phyloP scores from a whole-genome alignment of 2,113 vertebrate genomes.

The Nothobranchius furzeri region DNA sequence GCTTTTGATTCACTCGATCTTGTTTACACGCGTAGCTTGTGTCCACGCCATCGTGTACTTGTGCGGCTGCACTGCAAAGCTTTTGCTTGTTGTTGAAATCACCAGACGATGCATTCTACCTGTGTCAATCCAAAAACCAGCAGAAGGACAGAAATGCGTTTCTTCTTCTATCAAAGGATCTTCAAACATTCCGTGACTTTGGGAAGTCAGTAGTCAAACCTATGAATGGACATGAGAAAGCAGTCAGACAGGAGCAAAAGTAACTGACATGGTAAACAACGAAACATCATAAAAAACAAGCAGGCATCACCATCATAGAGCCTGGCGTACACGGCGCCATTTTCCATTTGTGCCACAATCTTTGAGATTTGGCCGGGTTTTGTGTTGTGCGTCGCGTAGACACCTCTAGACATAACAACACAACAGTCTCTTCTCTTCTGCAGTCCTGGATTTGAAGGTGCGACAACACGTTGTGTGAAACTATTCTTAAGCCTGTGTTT shows the following conservation, averaged over 20 bases:
- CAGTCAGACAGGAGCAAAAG: constrained; percentile 27
- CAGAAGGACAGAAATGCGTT: constrained; percentile 30
- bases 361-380: too few relatives aligned
- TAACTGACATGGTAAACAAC: constrained; percentile 22
- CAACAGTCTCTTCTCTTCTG: too few relatives aligned
- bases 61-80: not conserved
- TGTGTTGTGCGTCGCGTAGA: too few relatives aligned
- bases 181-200: constrained; percentile 55
- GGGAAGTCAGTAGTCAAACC: constrained; percentile 34
- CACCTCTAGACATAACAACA: too few relatives aligned
- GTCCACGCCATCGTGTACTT: not conserved
- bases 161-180: constrained; percentile 43
- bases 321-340: too few relatives aligned
- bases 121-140: constrained; percentile 24
- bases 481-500: too few relatives aligned
- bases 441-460: too few relatives aligned
- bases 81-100: not conserved
- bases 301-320: too few relatives aligned
- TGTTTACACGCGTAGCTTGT: not conserved
- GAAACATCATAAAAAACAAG: constrained; percentile 1
- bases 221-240: constrained; percentile 42
- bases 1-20: too few relatives aligned
- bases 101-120: not conserved
- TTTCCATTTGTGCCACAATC: too few relatives aligned
- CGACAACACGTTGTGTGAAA: too few relatives aligned